Evolutionary conservation across 2,888 invertebrate species (phyloP).

Genomic region (Hermaeophaga mercurialis): DNA sequence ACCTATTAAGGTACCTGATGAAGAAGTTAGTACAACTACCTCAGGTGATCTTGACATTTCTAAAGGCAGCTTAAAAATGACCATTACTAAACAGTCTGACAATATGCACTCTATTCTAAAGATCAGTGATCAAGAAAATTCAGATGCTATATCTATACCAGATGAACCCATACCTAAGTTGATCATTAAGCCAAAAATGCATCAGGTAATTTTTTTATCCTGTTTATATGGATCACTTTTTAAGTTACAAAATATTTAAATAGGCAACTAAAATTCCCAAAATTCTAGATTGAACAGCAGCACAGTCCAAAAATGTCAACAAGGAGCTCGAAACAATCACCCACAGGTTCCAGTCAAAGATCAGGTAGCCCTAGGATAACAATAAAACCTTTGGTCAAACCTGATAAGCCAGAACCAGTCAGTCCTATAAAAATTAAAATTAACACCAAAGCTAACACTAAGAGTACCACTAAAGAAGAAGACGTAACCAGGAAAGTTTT

Average conservation of each 20-base stretch:
- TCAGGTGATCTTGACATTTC: constrained; percentile 38
- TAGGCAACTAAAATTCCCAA: no score
- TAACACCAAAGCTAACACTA: constrained; percentile 44
- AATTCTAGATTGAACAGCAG: constrained; percentile 41
- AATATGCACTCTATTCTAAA: constrained; percentile 55
- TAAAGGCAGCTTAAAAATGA: constrained; percentile 53
- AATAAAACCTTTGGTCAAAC: constrained; percentile 54
- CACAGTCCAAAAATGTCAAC: constrained; percentile 58
- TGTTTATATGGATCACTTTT: no score
- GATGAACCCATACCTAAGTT: constrained; percentile 49
- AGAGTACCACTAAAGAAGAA: constrained; percentile 37
- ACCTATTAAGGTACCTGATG: constrained; percentile 50
- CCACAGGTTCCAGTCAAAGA: constrained; percentile 48
- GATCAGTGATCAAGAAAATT: constrained; percentile 51
- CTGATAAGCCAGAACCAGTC: constrained; percentile 39
- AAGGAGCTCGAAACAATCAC: constrained; percentile 47
- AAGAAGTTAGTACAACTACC: constrained; percentile 43
- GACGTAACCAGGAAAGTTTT: constrained; percentile 54
- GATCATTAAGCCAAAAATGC: constrained; percentile 47
- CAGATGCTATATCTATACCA: constrained; percentile 29
- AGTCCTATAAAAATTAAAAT: constrained; percentile 57
- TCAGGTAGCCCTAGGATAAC: constrained; percentile 55
- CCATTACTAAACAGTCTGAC: constrained; percentile 55
- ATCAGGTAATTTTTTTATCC: constrained; percentile 35
- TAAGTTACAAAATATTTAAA: no score